A percentile compares a stretch with the other conserved stretches of the same genome.
phyloP scores from a whole-genome alignment of 2,797 vertebrate genomes.

The Coilia nasus region DNA sequence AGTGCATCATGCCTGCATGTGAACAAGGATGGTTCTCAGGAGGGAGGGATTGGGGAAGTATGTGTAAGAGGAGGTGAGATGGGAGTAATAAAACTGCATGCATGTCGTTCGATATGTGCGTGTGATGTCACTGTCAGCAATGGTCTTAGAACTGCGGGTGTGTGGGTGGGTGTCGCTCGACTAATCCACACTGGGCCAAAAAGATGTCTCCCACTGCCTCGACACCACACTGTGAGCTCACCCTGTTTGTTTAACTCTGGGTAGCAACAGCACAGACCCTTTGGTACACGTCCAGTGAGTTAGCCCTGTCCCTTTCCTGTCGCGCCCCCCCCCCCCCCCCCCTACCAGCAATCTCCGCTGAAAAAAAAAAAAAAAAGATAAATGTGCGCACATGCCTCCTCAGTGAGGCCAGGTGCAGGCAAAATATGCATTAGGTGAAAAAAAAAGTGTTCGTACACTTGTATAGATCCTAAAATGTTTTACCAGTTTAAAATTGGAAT shows the following conservation, averaged over 20 bases:
- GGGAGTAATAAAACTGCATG: background rate
- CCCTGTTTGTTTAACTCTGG: constrained; percentile 71
- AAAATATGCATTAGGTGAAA: too few species aligned
- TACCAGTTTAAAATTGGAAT: too few species aligned
- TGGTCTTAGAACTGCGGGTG: background rate
- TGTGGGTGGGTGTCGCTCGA: constrained; percentile 34
- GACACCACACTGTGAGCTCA: constrained; percentile 66
- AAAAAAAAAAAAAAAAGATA: too few species aligned
- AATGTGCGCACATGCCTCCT: too few species aligned
- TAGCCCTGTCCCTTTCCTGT: constrained; percentile 54
- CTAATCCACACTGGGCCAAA: background rate
- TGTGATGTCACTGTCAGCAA: background rate
- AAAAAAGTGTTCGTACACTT: too few species aligned
- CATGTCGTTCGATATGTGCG: background rate
- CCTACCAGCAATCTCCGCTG: too few species aligned
- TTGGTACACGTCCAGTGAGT: constrained; percentile 55
- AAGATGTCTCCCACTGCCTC: background rate
- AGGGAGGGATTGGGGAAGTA: background rate
- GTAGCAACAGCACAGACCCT: constrained; percentile 67
- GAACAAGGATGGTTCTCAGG: background rate
- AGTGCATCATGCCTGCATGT: background rate
- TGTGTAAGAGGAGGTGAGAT: background rate
- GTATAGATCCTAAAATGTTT: too few species aligned
- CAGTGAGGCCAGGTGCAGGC: too few species aligned
- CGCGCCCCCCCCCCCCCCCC: too few species aligned